Evolutionary conservation across 2,888 invertebrate species (phyloP).

Genomic region (Xylota segnis): DNA sequence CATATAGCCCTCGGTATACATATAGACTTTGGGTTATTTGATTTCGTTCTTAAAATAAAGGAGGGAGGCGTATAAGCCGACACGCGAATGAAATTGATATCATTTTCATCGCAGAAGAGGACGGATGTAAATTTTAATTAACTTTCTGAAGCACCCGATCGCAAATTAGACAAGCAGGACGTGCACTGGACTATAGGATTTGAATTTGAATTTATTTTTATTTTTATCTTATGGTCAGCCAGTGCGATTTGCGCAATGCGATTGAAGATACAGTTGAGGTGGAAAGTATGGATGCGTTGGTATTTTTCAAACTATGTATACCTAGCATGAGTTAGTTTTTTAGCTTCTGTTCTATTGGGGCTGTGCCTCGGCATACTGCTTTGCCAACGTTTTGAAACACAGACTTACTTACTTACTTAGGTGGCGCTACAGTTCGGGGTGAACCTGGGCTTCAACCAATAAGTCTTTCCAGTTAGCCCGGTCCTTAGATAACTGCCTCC

Average conservation of each 20-base stretch:
- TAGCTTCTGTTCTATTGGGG: too few relatives aligned
- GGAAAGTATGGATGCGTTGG: neutral
- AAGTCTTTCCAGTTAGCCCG: too few relatives aligned
- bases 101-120: slow-evolving; percentile 17
- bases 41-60: slow-evolving; percentile 15
- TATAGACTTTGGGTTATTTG: slow-evolving; percentile 33
- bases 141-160: slow-evolving; percentile 23
- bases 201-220: slow-evolving; percentile 21
- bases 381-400: too few relatives aligned
- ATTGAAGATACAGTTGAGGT: neutral
- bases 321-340: too few relatives aligned
- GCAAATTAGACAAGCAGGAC: slow-evolving; percentile 25
- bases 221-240: slow-evolving; percentile 10
- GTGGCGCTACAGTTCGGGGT: too few relatives aligned
- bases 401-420: too few relatives aligned
- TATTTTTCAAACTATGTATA: too few relatives aligned
- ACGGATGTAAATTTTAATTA: slow-evolving; percentile 50
- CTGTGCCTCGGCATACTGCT: too few relatives aligned
- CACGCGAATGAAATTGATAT: slow-evolving; percentile 16
- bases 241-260: neutral
- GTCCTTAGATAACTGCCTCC: too few relatives aligned
- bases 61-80: slow-evolving; percentile 1
- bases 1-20: neutral
- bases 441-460: too few relatives aligned
- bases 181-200: slow-evolving; percentile 13